Evolutionary conservation across 2,888 invertebrate genomes (phyloP).

Genomic region (Trachelus iudaicus): DNA sequence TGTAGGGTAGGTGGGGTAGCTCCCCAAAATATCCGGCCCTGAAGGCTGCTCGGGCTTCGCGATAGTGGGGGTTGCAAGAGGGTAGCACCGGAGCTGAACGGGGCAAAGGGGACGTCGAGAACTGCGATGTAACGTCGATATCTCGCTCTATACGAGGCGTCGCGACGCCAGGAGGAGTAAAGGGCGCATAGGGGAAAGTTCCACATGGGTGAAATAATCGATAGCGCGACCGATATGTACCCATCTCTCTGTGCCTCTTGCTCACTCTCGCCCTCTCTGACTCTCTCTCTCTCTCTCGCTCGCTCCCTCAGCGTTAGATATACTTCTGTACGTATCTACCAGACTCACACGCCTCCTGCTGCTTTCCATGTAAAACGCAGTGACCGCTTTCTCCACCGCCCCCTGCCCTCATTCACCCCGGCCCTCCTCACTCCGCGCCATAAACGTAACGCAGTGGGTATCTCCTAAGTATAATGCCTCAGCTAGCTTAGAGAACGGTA

Average conservation of each 20-base stretch:
- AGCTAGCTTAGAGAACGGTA: too few relatives aligned
- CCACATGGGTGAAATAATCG: constrained; percentile 65
- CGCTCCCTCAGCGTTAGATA: not conserved
- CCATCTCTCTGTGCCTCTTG: too few relatives aligned
- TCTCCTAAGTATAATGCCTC: too few relatives aligned
- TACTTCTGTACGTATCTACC: not conserved
- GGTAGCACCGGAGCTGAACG: constrained; percentile 10
- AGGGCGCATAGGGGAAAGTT: constrained; percentile 57
- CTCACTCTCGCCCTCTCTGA: not conserved
- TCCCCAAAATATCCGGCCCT: constrained; percentile 26
- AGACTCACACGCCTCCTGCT: not conserved
- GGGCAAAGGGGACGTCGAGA: constrained; percentile 7
- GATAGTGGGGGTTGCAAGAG: constrained; percentile 21
- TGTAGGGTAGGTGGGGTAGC: not conserved
- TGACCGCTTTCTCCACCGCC: not conserved
- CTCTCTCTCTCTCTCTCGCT: constrained; percentile 7
- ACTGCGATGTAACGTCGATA: constrained; percentile 64
- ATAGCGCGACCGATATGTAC: constrained; percentile 63
- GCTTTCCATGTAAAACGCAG: not conserved
- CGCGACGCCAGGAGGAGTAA: constrained; percentile 45
- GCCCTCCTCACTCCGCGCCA: not conserved
- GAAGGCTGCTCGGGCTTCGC: constrained; percentile 21
- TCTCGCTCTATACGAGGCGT: constrained; percentile 61
- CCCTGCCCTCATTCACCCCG: not conserved
- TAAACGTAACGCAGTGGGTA: too few relatives aligned